Percentiles rank a stretch among this genome's conserved stretches.
Conservation (phyloP, 2,888 invertebrate genomes). For the Agrochola litura region DNA sequence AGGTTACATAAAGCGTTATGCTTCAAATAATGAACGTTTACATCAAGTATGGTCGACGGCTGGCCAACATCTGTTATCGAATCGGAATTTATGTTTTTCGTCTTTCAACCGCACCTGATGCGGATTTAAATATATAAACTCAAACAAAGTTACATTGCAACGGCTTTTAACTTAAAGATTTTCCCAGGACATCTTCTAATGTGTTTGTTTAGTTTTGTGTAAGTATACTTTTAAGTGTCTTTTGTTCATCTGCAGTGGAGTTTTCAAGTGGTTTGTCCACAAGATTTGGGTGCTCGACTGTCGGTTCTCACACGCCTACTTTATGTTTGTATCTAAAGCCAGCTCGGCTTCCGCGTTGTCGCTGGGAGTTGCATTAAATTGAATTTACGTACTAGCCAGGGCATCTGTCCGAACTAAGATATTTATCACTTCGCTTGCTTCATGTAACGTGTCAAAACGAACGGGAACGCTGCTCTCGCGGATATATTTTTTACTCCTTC, state of each 20-base stretch:
- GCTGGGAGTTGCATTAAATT: slow-evolving; percentile 75
- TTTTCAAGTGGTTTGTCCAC: slow-evolving; percentile 82
- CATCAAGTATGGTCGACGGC: slow-evolving; percentile 80
- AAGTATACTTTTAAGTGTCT: slow-evolving; percentile 77
- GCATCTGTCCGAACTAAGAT: slow-evolving; percentile 82
- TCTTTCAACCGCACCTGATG: slow-evolving; percentile 86
- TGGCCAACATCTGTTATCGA: slow-evolving; percentile 88
- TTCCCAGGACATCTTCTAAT: slow-evolving; percentile 74
- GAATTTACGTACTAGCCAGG: slow-evolving; percentile 74
- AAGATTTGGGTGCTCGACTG: slow-evolving; percentile 79
- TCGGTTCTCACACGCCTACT: slow-evolving; percentile 81
- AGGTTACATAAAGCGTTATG: slow-evolving; percentile 81
- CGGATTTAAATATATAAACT: slow-evolving; percentile 81
- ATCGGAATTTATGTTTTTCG: slow-evolving; percentile 86
- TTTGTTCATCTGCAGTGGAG: slow-evolving; percentile 75
- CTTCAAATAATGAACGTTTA: slow-evolving; percentile 81
- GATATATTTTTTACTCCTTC: slow-evolving; percentile 81
- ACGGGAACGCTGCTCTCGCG: slow-evolving; percentile 83
- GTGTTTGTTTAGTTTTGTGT: slow-evolving; percentile 81
- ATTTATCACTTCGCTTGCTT: slow-evolving; percentile 84
- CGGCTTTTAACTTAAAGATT: slow-evolving; percentile 67
- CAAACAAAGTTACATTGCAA: slow-evolving; percentile 68
- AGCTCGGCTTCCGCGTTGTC: slow-evolving; percentile 80
- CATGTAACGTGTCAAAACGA: slow-evolving; percentile 86
- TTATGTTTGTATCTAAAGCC: slow-evolving; percentile 67